Evolutionary conservation across 2,888 invertebrate genomes (phyloP).

Genomic region (Macropis europaea): DNA sequence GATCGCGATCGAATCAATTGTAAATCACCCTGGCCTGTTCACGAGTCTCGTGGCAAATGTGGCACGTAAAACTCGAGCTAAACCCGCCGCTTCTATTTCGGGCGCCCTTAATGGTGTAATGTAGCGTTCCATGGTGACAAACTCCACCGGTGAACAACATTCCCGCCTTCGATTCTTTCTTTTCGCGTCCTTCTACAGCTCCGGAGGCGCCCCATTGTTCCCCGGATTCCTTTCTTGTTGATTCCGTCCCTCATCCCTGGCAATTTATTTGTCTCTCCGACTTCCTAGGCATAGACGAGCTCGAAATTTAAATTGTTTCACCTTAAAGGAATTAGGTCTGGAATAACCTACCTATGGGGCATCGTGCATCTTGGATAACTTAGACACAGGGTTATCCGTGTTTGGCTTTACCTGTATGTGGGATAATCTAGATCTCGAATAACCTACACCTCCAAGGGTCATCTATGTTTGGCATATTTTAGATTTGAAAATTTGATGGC

Average conservation of each 20-base stretch:
- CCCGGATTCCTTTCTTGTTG: conserved; percentile 25
- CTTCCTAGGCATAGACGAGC: background rate
- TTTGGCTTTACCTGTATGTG: too few relatives aligned
- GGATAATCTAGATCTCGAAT: too few relatives aligned
- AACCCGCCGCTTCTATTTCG: conserved; percentile 55
- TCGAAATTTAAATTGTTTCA: background rate
- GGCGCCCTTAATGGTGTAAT: conserved; percentile 59
- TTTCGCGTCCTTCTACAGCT: conserved; percentile 46
- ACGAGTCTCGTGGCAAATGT: conserved; percentile 60
- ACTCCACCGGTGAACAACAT: conserved; percentile 71
- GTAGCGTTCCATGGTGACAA: conserved; percentile 72
- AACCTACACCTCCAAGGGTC: too few relatives aligned
- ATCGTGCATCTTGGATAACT: too few relatives aligned
- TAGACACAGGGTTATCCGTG: too few relatives aligned
- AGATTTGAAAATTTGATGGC: too few relatives aligned
- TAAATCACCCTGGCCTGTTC: conserved; percentile 49
- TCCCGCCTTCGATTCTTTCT: conserved; percentile 59
- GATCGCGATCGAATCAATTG: conserved; percentile 31
- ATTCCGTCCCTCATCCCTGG: background rate
- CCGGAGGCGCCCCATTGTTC: conserved; percentile 59
- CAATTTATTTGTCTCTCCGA: conserved; percentile 22
- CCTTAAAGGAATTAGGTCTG: too few relatives aligned
- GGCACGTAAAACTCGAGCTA: conserved; percentile 56
- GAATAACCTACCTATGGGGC: too few relatives aligned
- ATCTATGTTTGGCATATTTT: too few relatives aligned